These are phyloP conservation scores for Tiliacea aurago DNA, from an alignment of 2,888 invertebrate species.

Conservation along the genomic window DNA sequence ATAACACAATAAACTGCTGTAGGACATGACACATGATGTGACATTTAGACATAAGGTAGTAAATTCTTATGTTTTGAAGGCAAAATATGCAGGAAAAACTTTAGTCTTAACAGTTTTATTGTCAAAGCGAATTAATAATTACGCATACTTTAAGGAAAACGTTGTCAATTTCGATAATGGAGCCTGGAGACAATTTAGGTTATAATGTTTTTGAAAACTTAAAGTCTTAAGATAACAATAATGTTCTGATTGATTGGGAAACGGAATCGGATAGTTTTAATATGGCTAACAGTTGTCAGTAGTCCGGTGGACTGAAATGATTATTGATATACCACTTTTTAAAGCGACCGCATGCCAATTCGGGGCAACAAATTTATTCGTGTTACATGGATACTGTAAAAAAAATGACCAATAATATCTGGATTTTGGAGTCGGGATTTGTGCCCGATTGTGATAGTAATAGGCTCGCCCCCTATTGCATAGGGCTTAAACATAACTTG, in stretches of 20 bases:
- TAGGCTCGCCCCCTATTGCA: background rate
- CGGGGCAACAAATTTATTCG: background rate
- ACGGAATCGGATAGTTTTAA: background rate
- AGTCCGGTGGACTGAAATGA: background rate
- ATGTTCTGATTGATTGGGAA: conserved; percentile 5
- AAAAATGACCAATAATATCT: conserved; percentile 2
- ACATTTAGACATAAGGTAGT: conserved; percentile 32
- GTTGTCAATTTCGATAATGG: conserved; percentile 2
- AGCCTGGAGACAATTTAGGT: background rate
- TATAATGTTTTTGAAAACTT: background rate
- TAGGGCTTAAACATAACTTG: background rate
- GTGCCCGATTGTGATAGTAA: background rate
- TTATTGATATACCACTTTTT: background rate
- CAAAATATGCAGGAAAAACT: conserved; percentile 24
- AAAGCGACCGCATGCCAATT: no score
- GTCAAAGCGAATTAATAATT: background rate
- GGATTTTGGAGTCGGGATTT: background rate
- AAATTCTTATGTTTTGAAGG: conserved; percentile 26
- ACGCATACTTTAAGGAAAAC: conserved; percentile 7
- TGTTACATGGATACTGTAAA: background rate
- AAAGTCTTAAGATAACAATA: conserved; percentile 5
- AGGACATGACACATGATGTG: conserved; percentile 7
- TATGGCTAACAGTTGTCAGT: background rate
- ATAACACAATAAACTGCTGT: background rate
- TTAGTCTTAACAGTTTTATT: background rate